Evolutionary conservation across 2,113 vertebrate genomes (phyloP).

Genomic region (Monarcha castaneiventris): DNA sequence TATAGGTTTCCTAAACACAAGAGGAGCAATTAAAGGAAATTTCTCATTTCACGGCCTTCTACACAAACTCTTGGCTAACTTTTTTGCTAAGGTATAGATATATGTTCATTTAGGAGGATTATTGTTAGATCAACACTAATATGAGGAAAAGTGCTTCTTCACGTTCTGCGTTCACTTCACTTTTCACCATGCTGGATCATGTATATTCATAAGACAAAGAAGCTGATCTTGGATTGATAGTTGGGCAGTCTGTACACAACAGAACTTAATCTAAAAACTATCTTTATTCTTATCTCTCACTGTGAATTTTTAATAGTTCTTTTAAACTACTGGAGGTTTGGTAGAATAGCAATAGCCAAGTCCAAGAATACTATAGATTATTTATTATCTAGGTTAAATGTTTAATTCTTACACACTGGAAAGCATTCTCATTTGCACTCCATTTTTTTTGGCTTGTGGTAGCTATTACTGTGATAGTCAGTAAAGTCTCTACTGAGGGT

Average conservation of each 20-base stretch:
- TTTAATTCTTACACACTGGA: neutral
- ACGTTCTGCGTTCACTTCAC: neutral
- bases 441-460: neutral
- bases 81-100: neutral
- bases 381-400: neutral
- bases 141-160: neutral
- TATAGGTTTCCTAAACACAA: neutral
- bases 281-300: neutral
- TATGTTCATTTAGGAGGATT: neutral
- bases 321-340: neutral
- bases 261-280: neutral
- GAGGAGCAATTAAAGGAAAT: neutral
- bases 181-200: neutral
- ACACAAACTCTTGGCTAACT: neutral
- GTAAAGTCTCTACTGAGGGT: neutral
- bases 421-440: neutral
- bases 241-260: neutral
- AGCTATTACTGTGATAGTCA: neutral
- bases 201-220: neutral
- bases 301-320: neutral
- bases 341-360: neutral
- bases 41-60: neutral
- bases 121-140: neutral
- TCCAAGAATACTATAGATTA: neutral
- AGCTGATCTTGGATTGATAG: neutral